Conservation (phyloP, 2,888 invertebrate species). For the Boloria selene region DNA sequence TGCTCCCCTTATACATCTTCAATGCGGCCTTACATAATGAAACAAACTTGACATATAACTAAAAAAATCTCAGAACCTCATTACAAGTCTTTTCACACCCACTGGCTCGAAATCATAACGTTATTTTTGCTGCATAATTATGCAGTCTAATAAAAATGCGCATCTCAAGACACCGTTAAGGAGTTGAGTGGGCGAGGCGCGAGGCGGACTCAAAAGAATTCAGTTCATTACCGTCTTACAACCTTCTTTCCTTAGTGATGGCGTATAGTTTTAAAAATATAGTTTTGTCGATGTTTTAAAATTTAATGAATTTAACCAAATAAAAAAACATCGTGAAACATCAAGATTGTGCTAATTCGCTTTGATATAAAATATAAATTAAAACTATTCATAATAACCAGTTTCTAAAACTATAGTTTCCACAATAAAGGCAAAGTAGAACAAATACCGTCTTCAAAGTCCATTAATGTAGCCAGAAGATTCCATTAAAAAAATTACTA, state of each 20-base stretch:
- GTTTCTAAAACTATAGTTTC: slow-evolving; percentile 16
- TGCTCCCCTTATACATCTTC: slow-evolving; percentile 13
- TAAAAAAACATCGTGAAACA: neutral
- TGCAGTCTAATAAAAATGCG: slow-evolving; percentile 49
- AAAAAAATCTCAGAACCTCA: slow-evolving; percentile 16
- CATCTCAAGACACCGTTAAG: slow-evolving; percentile 49
- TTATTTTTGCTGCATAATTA: slow-evolving; percentile 41
- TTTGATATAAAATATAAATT: slow-evolving; percentile 5
- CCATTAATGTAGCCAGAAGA: slow-evolving; percentile 28
- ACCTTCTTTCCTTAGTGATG: slow-evolving; percentile 48
- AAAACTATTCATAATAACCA: slow-evolving; percentile 1
- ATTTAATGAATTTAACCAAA: neutral
- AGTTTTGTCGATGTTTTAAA: slow-evolving; percentile 35
- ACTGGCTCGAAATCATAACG: slow-evolving; percentile 34
- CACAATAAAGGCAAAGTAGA: slow-evolving; percentile 23
- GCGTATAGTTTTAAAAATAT: slow-evolving; percentile 29
- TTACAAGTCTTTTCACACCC: slow-evolving; percentile 35
- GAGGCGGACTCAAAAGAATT: slow-evolving; percentile 62
- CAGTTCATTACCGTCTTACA: slow-evolving; percentile 78
- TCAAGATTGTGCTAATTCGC: neutral
- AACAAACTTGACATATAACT: slow-evolving; percentile 24
- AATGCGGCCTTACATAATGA: slow-evolving; percentile 18
- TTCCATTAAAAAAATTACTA: slow-evolving; percentile 34
- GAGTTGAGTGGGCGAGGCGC: slow-evolving; percentile 45
- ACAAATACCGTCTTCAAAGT: slow-evolving; percentile 22